Evolutionary conservation across 1,140 invertebrate species (phyloP).

Genomic region (Notospermus geniculatus): DNA sequence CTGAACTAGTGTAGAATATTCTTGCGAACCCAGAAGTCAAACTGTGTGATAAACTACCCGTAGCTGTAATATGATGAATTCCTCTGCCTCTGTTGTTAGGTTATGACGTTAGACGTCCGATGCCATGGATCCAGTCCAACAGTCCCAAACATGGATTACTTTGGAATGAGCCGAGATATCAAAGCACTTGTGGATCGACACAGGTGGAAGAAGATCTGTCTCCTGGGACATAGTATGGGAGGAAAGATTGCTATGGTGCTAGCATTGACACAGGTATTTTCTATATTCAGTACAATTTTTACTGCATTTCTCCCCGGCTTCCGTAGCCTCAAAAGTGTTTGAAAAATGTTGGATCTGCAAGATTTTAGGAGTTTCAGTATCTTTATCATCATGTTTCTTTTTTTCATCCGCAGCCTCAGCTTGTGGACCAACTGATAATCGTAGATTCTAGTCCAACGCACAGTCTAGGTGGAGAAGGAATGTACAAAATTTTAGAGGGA

Average conservation of each 20-base stretch:
- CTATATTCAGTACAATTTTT: not conserved
- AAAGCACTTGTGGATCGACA: slow-evolving; percentile 65
- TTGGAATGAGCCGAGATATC: slow-evolving; percentile 72
- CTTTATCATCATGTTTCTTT: not conserved
- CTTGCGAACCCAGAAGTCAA: no score
- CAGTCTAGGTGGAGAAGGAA: slow-evolving; percentile 64
- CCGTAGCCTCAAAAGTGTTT: no score
- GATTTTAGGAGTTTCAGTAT: not conserved
- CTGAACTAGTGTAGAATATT: no score
- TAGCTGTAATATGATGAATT: no score
- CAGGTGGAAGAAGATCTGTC: slow-evolving; percentile 62
- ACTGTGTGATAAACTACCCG: no score
- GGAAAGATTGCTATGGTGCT: slow-evolving; percentile 79
- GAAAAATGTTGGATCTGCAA: no score
- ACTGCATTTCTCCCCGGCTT: not conserved
- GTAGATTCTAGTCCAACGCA: slow-evolving; percentile 79
- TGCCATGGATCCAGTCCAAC: slow-evolving; percentile 92
- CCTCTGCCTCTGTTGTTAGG: slow-evolving; percentile 60
- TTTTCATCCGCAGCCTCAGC: slow-evolving; percentile 68
- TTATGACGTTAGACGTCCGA: slow-evolving; percentile 78
- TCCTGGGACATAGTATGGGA: slow-evolving; percentile 90
- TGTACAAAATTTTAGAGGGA: slow-evolving; percentile 66
- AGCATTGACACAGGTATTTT: slow-evolving; percentile 65
- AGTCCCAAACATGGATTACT: slow-evolving; percentile 68
- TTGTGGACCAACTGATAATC: slow-evolving; percentile 76